Evolutionary conservation across 2,797 vertebrate species (phyloP).

Genomic region (Melanotaenia boesemani): DNA sequence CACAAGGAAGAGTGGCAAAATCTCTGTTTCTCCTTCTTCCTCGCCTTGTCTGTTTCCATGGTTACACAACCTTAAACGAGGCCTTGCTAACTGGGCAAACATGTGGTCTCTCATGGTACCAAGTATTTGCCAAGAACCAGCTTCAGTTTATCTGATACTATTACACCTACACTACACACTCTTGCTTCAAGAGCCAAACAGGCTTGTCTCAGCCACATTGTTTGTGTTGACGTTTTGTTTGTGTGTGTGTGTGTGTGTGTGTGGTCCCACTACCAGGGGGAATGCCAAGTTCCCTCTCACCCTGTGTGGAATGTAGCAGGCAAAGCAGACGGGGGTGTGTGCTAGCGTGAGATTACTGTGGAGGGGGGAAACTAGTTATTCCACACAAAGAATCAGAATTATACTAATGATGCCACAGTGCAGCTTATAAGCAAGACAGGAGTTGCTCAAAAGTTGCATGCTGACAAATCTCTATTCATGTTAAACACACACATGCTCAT

Average conservation of each 20-base stretch:
- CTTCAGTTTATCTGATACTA: slow-evolving; percentile 69
- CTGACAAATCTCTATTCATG: background rate
- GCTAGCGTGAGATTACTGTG: slow-evolving; percentile 28
- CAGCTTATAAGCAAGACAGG: background rate
- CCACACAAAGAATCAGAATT: slow-evolving; percentile 2
- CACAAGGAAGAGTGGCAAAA: slow-evolving; percentile 41
- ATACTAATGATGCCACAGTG: slow-evolving; percentile 16
- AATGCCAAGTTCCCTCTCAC: slow-evolving; percentile 70
- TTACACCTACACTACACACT: slow-evolving; percentile 58
- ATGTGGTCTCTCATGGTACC: slow-evolving; percentile 51
- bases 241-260: slow-evolving; percentile 56
- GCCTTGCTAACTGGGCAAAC: slow-evolving; percentile 44
- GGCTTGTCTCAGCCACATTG: slow-evolving; percentile 58
- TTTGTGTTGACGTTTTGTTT: slow-evolving; percentile 67
- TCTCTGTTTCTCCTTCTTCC: slow-evolving; percentile 48
- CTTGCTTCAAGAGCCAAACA: slow-evolving; percentile 35
- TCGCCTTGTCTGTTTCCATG: slow-evolving; percentile 57
- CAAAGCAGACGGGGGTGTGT: slow-evolving; percentile 38
- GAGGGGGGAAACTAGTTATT: slow-evolving; percentile 9
- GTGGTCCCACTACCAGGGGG: slow-evolving; percentile 68
- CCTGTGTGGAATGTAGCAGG: slow-evolving; percentile 65
- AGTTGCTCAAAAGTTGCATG: background rate
- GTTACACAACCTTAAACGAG: slow-evolving; percentile 24
- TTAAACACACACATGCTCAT: slow-evolving; percentile 1
- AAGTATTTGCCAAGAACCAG: slow-evolving; percentile 57